Base-by-base conservation (phyloP, 2,113 vertebrate genomes). In the Leucosticte australis region DNA sequence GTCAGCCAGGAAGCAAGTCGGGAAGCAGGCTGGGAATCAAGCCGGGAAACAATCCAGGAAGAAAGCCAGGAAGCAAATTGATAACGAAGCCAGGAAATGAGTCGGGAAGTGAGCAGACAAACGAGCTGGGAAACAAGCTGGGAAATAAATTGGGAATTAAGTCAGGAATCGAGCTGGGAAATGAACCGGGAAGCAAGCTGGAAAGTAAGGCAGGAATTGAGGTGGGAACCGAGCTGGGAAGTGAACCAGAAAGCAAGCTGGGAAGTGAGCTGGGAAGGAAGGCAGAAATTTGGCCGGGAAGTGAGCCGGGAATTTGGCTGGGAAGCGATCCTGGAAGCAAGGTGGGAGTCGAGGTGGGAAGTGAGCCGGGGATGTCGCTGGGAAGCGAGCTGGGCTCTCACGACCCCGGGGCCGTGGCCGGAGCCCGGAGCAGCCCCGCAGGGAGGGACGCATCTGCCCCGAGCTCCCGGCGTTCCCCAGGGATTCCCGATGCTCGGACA, bases 251-350 rank as follows among this genome's bases (percentile, higher is more conserved):
- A 39, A 59, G 65, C 28, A 30, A 53, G 5, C 1, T 1, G 1
- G 67, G 11, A 42, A 73, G 2, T 0, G 12, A 56, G 5, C 3
- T 3, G 7, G 49, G 9, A 52, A 28, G 30, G 11, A 9, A 55
- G 31, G 1, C 5, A 2, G n/a, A 2, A 57, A 35, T 0, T 0
- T 4, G 33, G 16, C 2, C 0, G 1, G 56, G 4, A 75, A 35
- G 3, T 0, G 1, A 57, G 13, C 3, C 4, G 7, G 49, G 10
- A 63, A 35, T 0, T 0, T 4, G 31, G 15, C 3, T 0, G 1
- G 55, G 6, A 75, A 46, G 3, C 0, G 1, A 56, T 9, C 3
- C 0, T 2, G 52, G 22, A 88, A 27, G 1, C 0, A 0, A 35
- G 2, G 1, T 1, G 1, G 65, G 15, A 57, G 42, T 1, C 0